Evolutionary conservation across 1,140 invertebrate genomes (phyloP).

Genomic region (Latrodectus geometricus): DNA sequence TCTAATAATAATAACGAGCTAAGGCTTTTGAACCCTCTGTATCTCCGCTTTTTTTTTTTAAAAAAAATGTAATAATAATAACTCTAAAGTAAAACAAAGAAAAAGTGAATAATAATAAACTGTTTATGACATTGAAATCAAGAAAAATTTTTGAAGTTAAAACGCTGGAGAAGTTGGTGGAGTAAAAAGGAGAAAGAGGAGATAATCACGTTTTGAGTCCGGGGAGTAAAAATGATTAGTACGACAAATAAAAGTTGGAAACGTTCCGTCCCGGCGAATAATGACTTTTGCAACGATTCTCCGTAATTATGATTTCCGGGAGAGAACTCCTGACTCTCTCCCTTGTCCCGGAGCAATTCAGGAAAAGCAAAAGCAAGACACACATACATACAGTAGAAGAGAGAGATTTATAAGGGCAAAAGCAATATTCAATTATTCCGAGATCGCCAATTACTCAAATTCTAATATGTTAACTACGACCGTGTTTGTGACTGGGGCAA

Average conservation of each 20-base stretch:
- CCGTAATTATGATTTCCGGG: conserved; percentile 60
- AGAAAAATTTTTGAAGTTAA: conserved; percentile 15
- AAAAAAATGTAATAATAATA: conserved; percentile 35
- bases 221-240: conserved; percentile 59
- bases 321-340: conserved; percentile 11
- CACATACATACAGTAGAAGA: not conserved
- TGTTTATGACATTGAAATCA: conserved; percentile 30
- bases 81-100: conserved; percentile 33
- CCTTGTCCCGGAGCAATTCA: conserved; percentile 32
- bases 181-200: conserved; percentile 6
- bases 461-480: conserved; percentile 62
- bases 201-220: conserved; percentile 59
- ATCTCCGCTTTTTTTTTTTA: conserved; percentile 30
- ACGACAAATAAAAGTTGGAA: conserved; percentile 62
- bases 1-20: conserved; percentile 52
- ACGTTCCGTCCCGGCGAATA: conserved; percentile 47
- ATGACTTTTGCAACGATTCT: conserved; percentile 61
- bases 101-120: conserved; percentile 13
- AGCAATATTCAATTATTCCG: conserved; percentile 62
- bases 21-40: not conserved
- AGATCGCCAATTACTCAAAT: conserved; percentile 62
- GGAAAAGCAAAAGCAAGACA: conserved; percentile 28
- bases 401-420: conserved; percentile 60
- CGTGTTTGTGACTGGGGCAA: conserved; percentile 58
- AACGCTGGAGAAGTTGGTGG: not conserved